Evolutionary conservation across 2,888 invertebrate species (phyloP).

Genomic region (Ochropleura leucogaster): DNA sequence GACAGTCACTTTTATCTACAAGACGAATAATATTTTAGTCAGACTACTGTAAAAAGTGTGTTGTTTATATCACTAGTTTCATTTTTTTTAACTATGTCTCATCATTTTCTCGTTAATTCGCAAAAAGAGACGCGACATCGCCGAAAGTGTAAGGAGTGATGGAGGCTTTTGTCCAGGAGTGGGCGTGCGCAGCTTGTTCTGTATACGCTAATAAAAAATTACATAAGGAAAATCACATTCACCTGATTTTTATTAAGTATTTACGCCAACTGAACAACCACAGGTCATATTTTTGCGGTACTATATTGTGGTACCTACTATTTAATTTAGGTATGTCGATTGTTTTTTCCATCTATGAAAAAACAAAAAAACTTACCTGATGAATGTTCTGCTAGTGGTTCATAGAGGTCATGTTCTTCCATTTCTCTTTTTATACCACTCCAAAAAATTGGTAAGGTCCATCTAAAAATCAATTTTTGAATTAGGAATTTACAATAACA

Average conservation of each 20-base stretch:
- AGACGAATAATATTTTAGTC: neutral
- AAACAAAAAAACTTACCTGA: conserved; percentile 86
- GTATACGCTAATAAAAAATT: too few relatives aligned
- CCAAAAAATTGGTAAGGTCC: conserved; percentile 94
- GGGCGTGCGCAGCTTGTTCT: too few relatives aligned
- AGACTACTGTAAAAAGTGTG: neutral
- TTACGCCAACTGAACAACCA: too few relatives aligned
- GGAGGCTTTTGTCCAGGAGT: too few relatives aligned
- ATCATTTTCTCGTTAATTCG: too few relatives aligned
- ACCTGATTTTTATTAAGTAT: neutral
- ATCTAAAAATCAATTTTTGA: conserved; percentile 86
- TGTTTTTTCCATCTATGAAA: neutral
- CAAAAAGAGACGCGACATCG: too few relatives aligned
- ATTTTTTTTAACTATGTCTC: neutral
- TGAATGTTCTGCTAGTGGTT: conserved; percentile 93
- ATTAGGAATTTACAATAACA: neutral
- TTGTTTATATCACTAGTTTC: neutral
- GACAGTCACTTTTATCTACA: neutral
- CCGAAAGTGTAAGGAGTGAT: too few relatives aligned
- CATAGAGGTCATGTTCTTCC: conserved; percentile 94
- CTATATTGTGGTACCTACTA: too few relatives aligned
- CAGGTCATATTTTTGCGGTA: too few relatives aligned
- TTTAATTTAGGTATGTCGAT: too few relatives aligned
- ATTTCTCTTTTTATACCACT: conserved; percentile 94
- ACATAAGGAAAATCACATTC: neutral